Percentiles rank a stretch among this genome's conserved stretches.
phyloP scores from a whole-genome alignment of 2,113 vertebrate species.

The Prochilodus magdalenae region DNA sequence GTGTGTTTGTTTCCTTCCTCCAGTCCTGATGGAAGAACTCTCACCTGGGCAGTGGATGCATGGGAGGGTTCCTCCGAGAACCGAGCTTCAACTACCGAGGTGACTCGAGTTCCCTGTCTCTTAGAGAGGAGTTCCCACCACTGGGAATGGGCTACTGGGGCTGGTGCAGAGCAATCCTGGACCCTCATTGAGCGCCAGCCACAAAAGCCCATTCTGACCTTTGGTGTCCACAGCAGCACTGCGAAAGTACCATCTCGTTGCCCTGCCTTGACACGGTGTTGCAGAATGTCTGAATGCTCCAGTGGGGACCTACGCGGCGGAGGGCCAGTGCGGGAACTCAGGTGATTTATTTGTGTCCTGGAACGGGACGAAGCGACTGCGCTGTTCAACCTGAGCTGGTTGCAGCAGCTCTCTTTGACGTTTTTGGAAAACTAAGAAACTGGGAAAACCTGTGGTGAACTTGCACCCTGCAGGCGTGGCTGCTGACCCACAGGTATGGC shows the following conservation, averaged over 20 bases:
- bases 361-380: conserved; percentile 82
- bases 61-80: conserved; percentile 69
- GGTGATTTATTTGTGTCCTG: conserved; percentile 80
- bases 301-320: conserved; percentile 77
- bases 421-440: conserved; percentile 80
- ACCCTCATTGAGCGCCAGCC: conserved; percentile 78
- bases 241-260: conserved; percentile 83
- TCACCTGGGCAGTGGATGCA: conserved; percentile 73
- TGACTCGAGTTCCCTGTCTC: conserved; percentile 82
- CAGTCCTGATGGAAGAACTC: conserved; percentile 70
- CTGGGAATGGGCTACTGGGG: conserved; percentile 83
- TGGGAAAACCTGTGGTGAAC: conserved; percentile 86
- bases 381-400: conserved; percentile 79
- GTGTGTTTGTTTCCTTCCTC: conserved; percentile 73
- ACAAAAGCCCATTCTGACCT: conserved; percentile 74
- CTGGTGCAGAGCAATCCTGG: conserved; percentile 81
- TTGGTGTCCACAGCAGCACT: conserved; percentile 84
- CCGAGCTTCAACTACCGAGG: conserved; percentile 82
- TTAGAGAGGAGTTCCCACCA: conserved; percentile 86
- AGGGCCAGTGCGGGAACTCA: conserved; percentile 78
- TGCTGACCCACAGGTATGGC: conserved; percentile 57
- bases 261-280: conserved; percentile 79
- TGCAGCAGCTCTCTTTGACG: conserved; percentile 79
- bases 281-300: too few species aligned
- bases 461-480: conserved; percentile 73